A percentile compares a stretch with the other conserved stretches of the same genome.
Evolutionary conservation across 2,888 invertebrate species (phyloP).

Genomic region (Ormyrus rosae): DNA sequence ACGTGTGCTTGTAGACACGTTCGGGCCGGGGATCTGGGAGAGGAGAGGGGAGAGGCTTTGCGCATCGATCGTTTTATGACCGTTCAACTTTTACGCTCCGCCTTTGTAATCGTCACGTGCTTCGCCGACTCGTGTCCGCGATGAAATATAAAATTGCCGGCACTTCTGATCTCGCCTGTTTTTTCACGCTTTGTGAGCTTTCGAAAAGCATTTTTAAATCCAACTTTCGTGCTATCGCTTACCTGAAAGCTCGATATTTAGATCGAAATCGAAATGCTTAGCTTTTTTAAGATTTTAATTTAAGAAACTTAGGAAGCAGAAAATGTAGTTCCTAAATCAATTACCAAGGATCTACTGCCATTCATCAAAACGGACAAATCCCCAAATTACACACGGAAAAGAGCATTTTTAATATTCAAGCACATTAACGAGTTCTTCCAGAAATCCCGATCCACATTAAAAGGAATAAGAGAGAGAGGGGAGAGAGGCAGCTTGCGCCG

Average conservation of each 20-base stretch:
- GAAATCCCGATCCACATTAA: constrained; percentile 9
- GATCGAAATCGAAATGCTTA: too few species aligned
- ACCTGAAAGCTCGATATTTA: too few species aligned
- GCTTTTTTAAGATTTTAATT: too few species aligned
- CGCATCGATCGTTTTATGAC: constrained; percentile 35
- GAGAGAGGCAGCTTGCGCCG: background rate
- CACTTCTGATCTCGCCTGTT: background rate
- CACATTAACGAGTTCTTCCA: constrained; percentile 32
- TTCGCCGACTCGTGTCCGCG: background rate
- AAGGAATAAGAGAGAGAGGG: constrained; percentile 30
- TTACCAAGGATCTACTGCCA: too few species aligned
- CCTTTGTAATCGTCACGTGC: constrained; percentile 28
- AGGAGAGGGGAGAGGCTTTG: background rate
- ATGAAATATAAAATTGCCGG: too few species aligned
- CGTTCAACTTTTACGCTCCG: constrained; percentile 26
- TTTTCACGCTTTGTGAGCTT: background rate
- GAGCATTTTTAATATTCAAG: constrained; percentile 31
- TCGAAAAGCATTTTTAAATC: background rate
- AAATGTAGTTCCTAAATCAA: too few species aligned
- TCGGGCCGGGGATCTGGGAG: too few species aligned
- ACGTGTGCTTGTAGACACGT: too few species aligned
- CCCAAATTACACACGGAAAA: constrained; percentile 5
- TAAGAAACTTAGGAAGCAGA: too few species aligned
- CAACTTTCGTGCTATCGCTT: too few species aligned
- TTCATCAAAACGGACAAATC: too few species aligned